Conservation (phyloP, 1,140 invertebrate genomes). For the Brachionus asplanchnoidis region DNA sequence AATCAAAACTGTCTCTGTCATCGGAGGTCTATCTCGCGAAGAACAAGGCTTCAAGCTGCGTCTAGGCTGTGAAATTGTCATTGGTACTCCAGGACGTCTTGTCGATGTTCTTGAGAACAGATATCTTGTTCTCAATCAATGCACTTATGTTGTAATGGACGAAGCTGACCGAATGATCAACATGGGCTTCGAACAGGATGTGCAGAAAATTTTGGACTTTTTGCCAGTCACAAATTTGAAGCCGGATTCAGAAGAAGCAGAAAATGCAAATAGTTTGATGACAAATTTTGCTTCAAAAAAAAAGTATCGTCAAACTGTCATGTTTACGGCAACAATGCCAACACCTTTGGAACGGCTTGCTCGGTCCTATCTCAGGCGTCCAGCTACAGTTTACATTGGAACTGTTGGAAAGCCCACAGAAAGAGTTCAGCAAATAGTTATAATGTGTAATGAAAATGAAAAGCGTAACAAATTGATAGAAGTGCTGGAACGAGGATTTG, state of each 20-base stretch:
- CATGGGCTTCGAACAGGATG: constrained; percentile 97
- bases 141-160: constrained; percentile 69
- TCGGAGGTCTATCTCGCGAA: constrained; percentile 91
- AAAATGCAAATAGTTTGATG: constrained; percentile 76
- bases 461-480: constrained; percentile 68
- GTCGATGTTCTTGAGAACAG: constrained; percentile 98
- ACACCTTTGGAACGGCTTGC: constrained; percentile 92
- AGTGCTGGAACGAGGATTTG: constrained; percentile 66
- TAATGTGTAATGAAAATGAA: constrained; percentile 81
- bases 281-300: constrained; percentile 86
- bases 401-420: constrained; percentile 97
- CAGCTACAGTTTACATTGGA: constrained; percentile 95
- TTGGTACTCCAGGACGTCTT: constrained; percentile 96
- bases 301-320: constrained; percentile 94
- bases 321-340: constrained; percentile 99
- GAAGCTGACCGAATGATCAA: constrained; percentile 96
- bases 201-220: constrained; percentile 94
- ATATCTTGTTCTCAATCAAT: constrained; percentile 90
- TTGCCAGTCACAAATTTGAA: constrained; percentile 98
- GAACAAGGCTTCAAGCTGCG: constrained; percentile 94
- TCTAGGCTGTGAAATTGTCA: constrained; percentile 99
- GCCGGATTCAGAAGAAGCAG: constrained; percentile 94
- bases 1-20: constrained; percentile 92
- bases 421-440: constrained; percentile 92
- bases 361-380: constrained; percentile 84